Evolutionary conservation across 2,113 vertebrate genomes (phyloP).

Genomic region (Odocoileus virginianus): DNA sequence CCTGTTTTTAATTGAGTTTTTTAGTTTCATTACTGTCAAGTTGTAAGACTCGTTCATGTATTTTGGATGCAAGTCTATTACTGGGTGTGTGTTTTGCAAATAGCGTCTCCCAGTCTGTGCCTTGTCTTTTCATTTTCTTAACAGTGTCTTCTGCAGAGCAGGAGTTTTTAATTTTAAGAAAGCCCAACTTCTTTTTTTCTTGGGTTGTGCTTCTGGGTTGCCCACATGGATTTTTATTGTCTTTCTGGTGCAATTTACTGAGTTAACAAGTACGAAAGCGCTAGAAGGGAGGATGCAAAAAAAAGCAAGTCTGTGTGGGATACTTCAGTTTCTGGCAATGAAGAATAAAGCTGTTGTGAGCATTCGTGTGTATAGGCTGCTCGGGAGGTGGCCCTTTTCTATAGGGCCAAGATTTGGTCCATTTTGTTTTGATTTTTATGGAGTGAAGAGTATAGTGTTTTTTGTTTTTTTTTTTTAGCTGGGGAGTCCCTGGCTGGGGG

Average conservation of each 20-base stretch:
- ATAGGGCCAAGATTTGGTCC: rapidly evolving
- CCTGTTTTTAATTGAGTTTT: background rate
- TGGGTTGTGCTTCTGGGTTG: background rate
- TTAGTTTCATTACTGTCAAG: background rate
- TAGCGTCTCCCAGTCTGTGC: background rate
- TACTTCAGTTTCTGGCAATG: rapidly evolving
- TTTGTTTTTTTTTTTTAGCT: background rate
- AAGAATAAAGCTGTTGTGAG: background rate
- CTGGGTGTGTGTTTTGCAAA: background rate
- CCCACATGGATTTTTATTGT: background rate
- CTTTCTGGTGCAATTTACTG: background rate
- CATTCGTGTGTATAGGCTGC: background rate
- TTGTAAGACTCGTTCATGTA: background rate
- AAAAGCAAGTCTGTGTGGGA: background rate
- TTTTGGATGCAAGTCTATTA: background rate
- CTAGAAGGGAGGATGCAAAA: background rate
- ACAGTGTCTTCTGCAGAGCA: background rate
- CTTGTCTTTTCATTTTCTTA: background rate
- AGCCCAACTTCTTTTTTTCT: background rate
- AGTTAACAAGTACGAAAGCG: background rate
- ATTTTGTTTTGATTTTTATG: background rate
- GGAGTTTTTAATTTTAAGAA: background rate
- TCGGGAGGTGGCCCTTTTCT: background rate
- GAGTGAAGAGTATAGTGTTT: background rate
- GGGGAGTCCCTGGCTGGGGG: background rate